A percentile compares a stretch with the other conserved stretches of the same genome.
These are phyloP conservation scores for Chymomyza procnemis DNA, from an alignment of 2,888 invertebrate genomes.

Conservation along the genomic window DNA sequence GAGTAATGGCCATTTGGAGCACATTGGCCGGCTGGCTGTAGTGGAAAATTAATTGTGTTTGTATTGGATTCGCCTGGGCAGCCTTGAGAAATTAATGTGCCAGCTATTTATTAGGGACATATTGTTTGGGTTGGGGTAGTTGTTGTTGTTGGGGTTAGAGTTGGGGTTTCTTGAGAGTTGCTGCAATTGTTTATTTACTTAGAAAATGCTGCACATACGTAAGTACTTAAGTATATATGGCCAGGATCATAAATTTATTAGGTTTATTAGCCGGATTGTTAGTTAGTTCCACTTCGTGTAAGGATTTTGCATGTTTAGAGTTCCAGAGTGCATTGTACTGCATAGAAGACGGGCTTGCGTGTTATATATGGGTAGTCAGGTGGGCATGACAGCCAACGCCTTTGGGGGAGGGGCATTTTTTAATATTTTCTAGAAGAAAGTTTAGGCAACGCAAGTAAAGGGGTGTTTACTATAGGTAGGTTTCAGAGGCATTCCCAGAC, in stretches of 20 bases:
- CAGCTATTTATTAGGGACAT: background rate
- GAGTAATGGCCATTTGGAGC: slow-evolving; percentile 18
- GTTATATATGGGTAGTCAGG: background rate
- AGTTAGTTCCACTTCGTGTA: background rate
- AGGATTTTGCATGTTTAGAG: background rate
- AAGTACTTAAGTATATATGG: background rate
- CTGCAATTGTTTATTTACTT: background rate
- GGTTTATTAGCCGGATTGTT: background rate
- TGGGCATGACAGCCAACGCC: background rate
- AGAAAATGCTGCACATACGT: background rate
- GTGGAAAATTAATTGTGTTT: background rate
- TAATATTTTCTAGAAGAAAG: slow-evolving; percentile 14
- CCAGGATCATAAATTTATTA: background rate
- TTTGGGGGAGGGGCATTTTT: slow-evolving; percentile 9
- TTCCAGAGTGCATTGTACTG: background rate
- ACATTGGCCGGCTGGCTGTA: too few relatives aligned
- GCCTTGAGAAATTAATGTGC: background rate
- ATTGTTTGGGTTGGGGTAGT: background rate
- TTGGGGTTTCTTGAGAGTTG: background rate
- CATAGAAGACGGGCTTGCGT: background rate
- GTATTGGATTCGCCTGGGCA: background rate
- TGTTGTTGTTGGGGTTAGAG: background rate
- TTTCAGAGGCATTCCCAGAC: too few relatives aligned
- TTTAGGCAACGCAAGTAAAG: background rate
- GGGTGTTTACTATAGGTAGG: too few relatives aligned